Evolutionary conservation across 2,113 vertebrate species (phyloP).

Genomic region (Carettochelys insculpta): DNA sequence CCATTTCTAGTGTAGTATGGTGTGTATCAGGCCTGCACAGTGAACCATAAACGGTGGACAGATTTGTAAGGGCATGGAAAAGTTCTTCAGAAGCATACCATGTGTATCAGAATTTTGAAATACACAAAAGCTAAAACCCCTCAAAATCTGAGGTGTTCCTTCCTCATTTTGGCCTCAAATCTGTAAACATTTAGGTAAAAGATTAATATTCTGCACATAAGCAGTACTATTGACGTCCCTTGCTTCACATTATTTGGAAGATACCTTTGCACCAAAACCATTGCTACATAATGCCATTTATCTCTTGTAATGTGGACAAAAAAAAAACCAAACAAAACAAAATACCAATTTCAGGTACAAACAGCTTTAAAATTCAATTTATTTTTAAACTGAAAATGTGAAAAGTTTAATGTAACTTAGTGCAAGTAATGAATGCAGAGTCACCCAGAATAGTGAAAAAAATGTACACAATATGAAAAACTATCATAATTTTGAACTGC

Average conservation of each 20-base stretch:
- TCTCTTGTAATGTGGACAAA: background rate
- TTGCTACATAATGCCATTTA: accelerated
- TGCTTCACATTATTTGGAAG: background rate
- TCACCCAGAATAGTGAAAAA: background rate
- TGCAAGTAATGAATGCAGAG: background rate
- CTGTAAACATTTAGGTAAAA: background rate
- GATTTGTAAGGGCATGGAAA: background rate
- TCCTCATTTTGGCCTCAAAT: background rate
- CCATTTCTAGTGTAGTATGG: too few relatives aligned
- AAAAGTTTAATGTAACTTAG: background rate
- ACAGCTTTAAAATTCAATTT: background rate
- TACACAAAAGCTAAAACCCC: background rate
- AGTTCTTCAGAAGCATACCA: background rate
- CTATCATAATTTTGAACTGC: background rate
- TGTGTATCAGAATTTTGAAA: background rate
- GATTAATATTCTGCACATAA: background rate
- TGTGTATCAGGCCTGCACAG: background rate
- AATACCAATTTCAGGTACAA: background rate
- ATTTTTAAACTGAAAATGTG: background rate
- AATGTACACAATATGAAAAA: background rate
- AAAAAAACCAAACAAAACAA: background rate
- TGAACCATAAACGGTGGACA: background rate
- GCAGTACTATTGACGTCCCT: background rate
- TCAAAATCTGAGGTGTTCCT: background rate
- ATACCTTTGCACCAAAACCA: background rate